A percentile compares a stretch with the other conserved stretches of the same genome.
These are phyloP conservation scores for Sinocyclocheilus anshuiensis DNA, from an alignment of 2,113 vertebrate species.

Conservation along the genomic window DNA sequence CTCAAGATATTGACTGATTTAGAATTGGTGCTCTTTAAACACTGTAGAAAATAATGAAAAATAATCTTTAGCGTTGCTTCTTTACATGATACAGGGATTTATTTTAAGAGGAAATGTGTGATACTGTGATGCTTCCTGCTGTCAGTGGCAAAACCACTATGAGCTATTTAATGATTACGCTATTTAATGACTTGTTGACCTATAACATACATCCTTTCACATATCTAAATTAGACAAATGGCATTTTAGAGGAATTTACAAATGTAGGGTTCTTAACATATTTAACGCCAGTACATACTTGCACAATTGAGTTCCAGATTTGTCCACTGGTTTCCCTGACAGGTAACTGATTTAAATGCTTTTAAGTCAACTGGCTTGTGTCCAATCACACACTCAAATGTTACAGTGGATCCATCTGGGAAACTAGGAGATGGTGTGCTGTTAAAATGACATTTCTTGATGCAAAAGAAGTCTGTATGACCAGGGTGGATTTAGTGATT, in stretches of 20 bases:
- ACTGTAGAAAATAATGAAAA: not conserved
- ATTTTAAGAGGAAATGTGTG: not conserved
- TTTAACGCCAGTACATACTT: not conserved
- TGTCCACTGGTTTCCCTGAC: slow-evolving; percentile 15
- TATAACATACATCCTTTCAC: not conserved
- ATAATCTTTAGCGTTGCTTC: not conserved
- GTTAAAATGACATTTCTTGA: not conserved
- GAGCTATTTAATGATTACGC: not conserved
- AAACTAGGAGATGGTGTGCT: not conserved
- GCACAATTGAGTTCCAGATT: slow-evolving; percentile 4
- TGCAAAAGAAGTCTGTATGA: not conserved
- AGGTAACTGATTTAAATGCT: not conserved
- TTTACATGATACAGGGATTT: not conserved
- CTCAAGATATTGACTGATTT: not conserved
- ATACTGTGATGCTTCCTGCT: not conserved
- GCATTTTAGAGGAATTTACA: not conserved
- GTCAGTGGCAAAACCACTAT: not conserved
- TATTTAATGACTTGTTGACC: not conserved
- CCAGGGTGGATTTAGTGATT: too few species aligned
- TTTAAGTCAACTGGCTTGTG: not conserved
- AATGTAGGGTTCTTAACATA: not conserved
- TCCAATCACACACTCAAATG: slow-evolving; percentile 14
- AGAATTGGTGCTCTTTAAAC: not conserved
- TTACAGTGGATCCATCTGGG: not conserved
- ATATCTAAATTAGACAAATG: not conserved